phyloP scores from a whole-genome alignment of 2,888 invertebrate genomes.

The Nyleta sp. region DNA sequence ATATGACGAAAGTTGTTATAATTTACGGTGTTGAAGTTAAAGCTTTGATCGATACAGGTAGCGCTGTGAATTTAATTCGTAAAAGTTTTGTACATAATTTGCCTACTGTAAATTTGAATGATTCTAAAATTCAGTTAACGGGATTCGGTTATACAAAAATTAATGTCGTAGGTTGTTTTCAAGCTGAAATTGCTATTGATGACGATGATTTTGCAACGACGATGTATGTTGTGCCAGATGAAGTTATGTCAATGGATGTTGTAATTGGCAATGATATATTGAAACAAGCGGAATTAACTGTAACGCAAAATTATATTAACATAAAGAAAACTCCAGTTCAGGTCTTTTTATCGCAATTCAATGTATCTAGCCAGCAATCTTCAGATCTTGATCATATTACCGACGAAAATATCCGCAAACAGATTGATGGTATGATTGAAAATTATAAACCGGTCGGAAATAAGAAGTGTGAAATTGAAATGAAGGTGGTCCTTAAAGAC shows the following conservation, averaged over 20 bases:
- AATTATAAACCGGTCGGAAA: slow-evolving; percentile 25
- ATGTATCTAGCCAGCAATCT: slow-evolving; percentile 1
- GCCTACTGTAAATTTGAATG: background rate
- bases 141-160: slow-evolving; percentile 12
- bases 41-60: slow-evolving; percentile 21
- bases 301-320: slow-evolving; percentile 1
- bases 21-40: slow-evolving; percentile 17
- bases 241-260: slow-evolving; percentile 12
- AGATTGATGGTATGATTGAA: slow-evolving; percentile 22
- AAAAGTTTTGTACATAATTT: slow-evolving; percentile 21
- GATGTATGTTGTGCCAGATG: slow-evolving; percentile 9
- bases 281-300: slow-evolving; percentile 16
- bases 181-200: slow-evolving; percentile 6
- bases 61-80: slow-evolving; percentile 22
- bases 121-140: background rate
- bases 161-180: slow-evolving; percentile 17
- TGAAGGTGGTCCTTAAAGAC: slow-evolving; percentile 30
- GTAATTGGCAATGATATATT: slow-evolving; percentile 26
- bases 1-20: slow-evolving; percentile 3
- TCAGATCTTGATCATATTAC: slow-evolving; percentile 10
- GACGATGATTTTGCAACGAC: background rate
- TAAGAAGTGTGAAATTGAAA: too few relatives aligned
- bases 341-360: slow-evolving; percentile 5
- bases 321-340: slow-evolving; percentile 2
- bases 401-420: background rate